Conservation (phyloP, 1,140 invertebrate species). For the Bombus vancouverensis region DNA sequence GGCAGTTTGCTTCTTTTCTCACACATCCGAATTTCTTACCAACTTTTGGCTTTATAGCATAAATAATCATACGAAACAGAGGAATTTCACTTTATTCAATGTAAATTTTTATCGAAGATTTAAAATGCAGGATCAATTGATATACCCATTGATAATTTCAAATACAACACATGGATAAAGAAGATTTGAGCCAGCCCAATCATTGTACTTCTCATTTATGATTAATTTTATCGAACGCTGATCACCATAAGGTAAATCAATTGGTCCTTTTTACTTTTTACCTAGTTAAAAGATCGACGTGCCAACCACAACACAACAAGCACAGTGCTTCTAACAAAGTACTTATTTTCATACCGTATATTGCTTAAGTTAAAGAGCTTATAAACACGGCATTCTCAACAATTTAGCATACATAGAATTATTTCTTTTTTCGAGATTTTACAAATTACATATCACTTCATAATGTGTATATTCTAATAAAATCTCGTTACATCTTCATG, state of each 20-base stretch:
- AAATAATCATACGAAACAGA: constrained; percentile 63
- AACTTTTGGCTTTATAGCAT: constrained; percentile 47
- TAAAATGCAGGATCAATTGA: constrained; percentile 63
- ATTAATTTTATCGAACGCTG: constrained; percentile 51
- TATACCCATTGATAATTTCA: constrained; percentile 51
- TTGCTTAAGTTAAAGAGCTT: constrained; percentile 72
- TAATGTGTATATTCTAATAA: not conserved
- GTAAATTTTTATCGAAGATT: constrained; percentile 50
- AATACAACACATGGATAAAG: constrained; percentile 33
- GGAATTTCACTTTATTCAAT: constrained; percentile 45
- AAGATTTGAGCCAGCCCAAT: constrained; percentile 51
- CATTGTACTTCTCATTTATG: constrained; percentile 45
- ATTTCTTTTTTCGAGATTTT: not conserved
- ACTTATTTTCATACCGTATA: constrained; percentile 67
- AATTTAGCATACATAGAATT: constrained; percentile 17
- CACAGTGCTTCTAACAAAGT: constrained; percentile 71
- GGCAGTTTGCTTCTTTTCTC: constrained; percentile 50
- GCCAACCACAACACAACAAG: constrained; percentile 71
- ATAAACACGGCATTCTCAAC: constrained; percentile 62
- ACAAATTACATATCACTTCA: not conserved
- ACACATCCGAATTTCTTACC: constrained; percentile 36
- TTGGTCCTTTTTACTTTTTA: constrained; percentile 47
- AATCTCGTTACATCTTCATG: not conserved
- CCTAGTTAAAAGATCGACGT: constrained; percentile 63
- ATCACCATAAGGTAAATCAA: constrained; percentile 60